Percentiles rank a stretch among this genome's conserved stretches.
phyloP scores from a whole-genome alignment of 2,888 invertebrate species.

The Ormyrus pomaceus region DNA sequence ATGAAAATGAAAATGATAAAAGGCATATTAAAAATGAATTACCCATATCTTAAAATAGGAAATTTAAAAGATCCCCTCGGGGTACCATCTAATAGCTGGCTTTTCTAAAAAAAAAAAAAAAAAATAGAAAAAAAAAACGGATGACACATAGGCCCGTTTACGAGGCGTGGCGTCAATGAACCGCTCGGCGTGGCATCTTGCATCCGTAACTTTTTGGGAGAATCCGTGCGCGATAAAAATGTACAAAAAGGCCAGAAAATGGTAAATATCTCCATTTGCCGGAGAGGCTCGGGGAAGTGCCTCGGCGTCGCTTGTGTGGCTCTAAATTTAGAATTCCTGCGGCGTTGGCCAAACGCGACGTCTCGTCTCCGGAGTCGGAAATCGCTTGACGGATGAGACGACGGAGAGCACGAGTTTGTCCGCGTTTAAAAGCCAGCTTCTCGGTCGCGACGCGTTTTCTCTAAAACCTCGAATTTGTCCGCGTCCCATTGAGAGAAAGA shows the following conservation, averaged over 20 bases:
- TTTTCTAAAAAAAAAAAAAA: no score
- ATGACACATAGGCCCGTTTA: background rate
- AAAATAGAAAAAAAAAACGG: no score
- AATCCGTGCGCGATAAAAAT: constrained; percentile 37
- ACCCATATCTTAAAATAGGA: no score
- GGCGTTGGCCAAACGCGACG: constrained; percentile 39
- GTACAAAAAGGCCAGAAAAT: constrained; percentile 9
- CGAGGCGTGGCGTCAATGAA: constrained; percentile 1
- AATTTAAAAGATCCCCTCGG: no score
- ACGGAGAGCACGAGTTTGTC: constrained; percentile 7
- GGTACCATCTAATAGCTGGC: no score
- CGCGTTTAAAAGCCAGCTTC: constrained; percentile 52
- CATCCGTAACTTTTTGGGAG: constrained; percentile 18
- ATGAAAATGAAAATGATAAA: no score
- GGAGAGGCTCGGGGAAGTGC: background rate
- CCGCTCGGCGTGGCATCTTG: constrained; percentile 3
- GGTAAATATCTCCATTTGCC: constrained; percentile 10
- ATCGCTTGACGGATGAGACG: constrained; percentile 62
- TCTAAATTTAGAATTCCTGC: constrained; percentile 48
- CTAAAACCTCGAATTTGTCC: constrained; percentile 63
- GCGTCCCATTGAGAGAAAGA: constrained; percentile 49
- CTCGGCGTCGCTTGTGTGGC: background rate
- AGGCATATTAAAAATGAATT: no score
- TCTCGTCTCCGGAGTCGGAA: constrained; percentile 59
- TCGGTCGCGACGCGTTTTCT: constrained; percentile 40